phyloP scores from a whole-genome alignment of 23 tunicate genomes.

The Oikopleura dioica region DNA sequence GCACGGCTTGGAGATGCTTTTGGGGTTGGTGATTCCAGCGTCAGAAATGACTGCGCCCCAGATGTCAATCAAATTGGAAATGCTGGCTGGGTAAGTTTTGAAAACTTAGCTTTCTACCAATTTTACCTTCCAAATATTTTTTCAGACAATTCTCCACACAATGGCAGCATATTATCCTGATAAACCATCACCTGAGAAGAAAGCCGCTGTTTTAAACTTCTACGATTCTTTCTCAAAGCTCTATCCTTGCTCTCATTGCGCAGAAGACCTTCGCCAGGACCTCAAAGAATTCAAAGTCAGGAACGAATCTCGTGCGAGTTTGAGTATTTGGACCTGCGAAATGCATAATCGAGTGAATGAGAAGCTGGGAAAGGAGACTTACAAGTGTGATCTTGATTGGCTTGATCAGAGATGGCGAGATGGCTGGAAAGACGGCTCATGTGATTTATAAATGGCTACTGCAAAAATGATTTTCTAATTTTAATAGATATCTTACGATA shows the following conservation, averaged over 20 bases:
- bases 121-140: too few relatives aligned
- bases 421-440: conserved; percentile 72
- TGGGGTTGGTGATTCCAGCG: too few relatives aligned
- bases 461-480: too few relatives aligned
- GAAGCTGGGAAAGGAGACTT: conserved; percentile 50
- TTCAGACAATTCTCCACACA: too few relatives aligned
- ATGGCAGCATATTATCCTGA: too few relatives aligned
- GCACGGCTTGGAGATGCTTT: too few relatives aligned
- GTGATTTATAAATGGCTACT: conserved; percentile 22
- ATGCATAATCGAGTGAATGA: conserved; percentile 57
- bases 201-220: conserved; percentile 33
- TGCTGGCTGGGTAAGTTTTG: neutral
- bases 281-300: neutral
- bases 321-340: conserved; percentile 48
- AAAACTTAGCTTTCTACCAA: too few relatives aligned
- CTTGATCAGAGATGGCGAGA: conserved; percentile 34
- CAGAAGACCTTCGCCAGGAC: conserved; percentile 26
- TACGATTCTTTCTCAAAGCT: conserved; percentile 41
- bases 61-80: neutral
- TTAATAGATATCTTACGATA: too few relatives aligned
- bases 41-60: neutral
- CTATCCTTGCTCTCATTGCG: conserved; percentile 69
- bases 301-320: conserved; percentile 9
- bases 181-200: too few relatives aligned
- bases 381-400: conserved; percentile 56